Conservation (phyloP, 2,888 invertebrate species). For the Cantharis rustica region DNA sequence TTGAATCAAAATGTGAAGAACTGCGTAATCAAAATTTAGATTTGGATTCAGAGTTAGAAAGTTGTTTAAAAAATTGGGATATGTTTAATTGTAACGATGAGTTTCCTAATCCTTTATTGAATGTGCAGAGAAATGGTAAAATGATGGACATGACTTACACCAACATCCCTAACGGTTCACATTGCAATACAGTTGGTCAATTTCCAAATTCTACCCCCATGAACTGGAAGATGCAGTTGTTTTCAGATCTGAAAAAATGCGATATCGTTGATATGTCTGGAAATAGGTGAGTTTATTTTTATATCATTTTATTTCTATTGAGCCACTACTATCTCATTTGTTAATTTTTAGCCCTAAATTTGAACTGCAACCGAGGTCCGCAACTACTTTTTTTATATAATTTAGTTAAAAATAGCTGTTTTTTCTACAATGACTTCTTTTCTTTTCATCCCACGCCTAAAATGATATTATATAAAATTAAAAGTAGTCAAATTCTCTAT, state of each 20-base stretch:
- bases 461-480: no score
- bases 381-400: no score
- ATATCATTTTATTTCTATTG: conserved; percentile 3
- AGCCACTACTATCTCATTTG: no score
- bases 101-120: neutral
- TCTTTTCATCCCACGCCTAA: no score
- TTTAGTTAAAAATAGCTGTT: no score
- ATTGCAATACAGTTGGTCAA: neutral
- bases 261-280: conserved; percentile 41
- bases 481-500: no score
- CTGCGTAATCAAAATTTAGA: neutral
- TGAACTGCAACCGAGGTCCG: no score
- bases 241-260: conserved; percentile 42
- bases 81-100: neutral
- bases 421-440: no score
- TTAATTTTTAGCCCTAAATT: no score
- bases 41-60: neutral
- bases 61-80: neutral
- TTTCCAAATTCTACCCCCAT: neutral
- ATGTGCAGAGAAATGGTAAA: neutral
- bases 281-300: conserved; percentile 43
- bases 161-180: neutral
- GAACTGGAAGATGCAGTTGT: conserved; percentile 36
- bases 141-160: neutral
- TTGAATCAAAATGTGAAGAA: neutral